Base-by-base conservation (phyloP, 2,113 vertebrate genomes). In the Elanoides forficatus region DNA sequence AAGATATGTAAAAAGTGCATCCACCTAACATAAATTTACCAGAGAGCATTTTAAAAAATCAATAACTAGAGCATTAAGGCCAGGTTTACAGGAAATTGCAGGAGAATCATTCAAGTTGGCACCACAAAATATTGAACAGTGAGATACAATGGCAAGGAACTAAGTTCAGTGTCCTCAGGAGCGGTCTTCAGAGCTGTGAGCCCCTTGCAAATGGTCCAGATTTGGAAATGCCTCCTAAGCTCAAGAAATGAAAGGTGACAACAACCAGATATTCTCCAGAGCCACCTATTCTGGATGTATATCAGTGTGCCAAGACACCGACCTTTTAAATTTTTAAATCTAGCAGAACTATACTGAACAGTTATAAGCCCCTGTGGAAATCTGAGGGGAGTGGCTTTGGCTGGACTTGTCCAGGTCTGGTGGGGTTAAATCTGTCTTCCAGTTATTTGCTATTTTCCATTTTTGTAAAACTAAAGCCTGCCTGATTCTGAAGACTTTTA, bases 31-130 rank as follows among this genome's bases (percentile, higher is more conserved):
- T 90, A 80, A 76, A 94, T 95, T 65, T 86, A 85, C 62, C 76
- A 82, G 62, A 75, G 29, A 82, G 58, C 78, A 85, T 75, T 91
- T 76, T 0, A 32, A 79, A 85, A 68, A 94, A 95, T 97, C 96
- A 81, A 95, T 97, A 70, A 19, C 6, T 50, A 20, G 48, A 70
- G 38, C 93, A 95, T 95, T 95, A 97, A 82, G 60, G 25, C 14
- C 20, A 55, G 58, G 14, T 43, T 93, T 95, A 76, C 86, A 96
- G 95, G 97, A 97, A 96, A 96, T 71, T 92, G 89, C 79, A 62
- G 73, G 38, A 91, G 42, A 80, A 62, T 87, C 48, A 18, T 94
- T 89, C 45, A 32, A 53, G 29, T 15, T 76, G 83, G 93, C 93
- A 95, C 89, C 91, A 82, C 86, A 73, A 76, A 76, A 55, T 95